Conservation (phyloP, 1,140 invertebrate genomes). For the Drosophila santomea region DNA sequence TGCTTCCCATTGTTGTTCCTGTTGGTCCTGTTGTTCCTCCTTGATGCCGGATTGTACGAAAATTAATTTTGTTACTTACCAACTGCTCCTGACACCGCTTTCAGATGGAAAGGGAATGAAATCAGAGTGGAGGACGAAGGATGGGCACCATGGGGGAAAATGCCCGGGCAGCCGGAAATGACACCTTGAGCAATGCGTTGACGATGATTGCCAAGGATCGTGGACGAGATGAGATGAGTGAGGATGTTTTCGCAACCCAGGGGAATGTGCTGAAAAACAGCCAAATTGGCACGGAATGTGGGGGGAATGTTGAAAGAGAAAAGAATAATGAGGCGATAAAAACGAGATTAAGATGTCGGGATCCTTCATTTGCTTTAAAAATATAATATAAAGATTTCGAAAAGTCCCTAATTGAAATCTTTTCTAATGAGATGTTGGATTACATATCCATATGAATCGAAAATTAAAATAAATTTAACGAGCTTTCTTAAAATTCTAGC, state of each 20-base stretch:
- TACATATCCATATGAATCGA: background rate
- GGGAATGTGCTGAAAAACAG: conserved; percentile 22
- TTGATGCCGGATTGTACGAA: conserved; percentile 74
- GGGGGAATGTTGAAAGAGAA: background rate
- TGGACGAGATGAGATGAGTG: conserved; percentile 1
- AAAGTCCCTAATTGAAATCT: background rate
- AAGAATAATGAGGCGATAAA: conserved; percentile 49
- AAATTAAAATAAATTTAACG: too few species aligned
- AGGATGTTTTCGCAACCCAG: conserved; percentile 7
- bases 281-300: conserved; percentile 16
- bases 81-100: conserved; percentile 66
- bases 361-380: conserved; percentile 3
- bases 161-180: conserved; percentile 53
- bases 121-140: conserved; percentile 6
- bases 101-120: conserved; percentile 27
- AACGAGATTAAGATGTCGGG: conserved; percentile 35
- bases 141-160: conserved; percentile 4
- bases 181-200: conserved; percentile 68
- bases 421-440: background rate
- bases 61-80: conserved; percentile 80
- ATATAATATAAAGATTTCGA: background rate
- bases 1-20: conserved; percentile 58
- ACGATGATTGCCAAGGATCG: conserved; percentile 48
- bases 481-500: too few species aligned
- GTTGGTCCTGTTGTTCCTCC: conserved; percentile 51